phyloP scores from a whole-genome alignment of 2,888 invertebrate genomes.

The Arctia plantaginis region DNA sequence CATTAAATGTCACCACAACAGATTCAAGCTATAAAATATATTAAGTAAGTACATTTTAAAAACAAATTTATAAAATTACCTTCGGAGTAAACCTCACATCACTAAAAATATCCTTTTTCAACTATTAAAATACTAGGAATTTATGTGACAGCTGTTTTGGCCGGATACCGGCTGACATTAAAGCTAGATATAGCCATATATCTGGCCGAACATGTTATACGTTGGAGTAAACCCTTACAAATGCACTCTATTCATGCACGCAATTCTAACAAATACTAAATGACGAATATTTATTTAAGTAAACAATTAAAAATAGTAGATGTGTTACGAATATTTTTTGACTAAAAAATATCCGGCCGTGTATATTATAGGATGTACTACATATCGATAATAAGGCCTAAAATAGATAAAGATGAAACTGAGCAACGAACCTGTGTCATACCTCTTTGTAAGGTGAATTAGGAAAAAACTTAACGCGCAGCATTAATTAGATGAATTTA shows the following conservation, averaged over 20 bases:
- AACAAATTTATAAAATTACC: neutral
- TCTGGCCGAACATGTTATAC: neutral
- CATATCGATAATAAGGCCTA: neutral
- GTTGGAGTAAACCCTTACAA: neutral
- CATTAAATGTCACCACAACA: neutral
- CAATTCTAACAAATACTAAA: neutral
- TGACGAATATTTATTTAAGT: neutral
- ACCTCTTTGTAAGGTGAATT: no score
- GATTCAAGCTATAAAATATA: neutral
- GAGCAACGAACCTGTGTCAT: neutral
- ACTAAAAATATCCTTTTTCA: neutral
- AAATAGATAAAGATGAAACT: neutral
- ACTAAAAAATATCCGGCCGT: neutral
- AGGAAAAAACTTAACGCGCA: neutral
- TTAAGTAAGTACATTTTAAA: neutral
- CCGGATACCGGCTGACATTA: neutral
- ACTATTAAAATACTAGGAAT: constrained; percentile 1
- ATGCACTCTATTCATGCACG: neutral
- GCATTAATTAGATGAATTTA: neutral
- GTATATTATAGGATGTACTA: neutral
- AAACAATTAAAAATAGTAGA: neutral
- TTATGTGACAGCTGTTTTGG: neutral
- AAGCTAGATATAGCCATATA: neutral
- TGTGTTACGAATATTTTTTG: neutral
- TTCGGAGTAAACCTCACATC: neutral